phyloP scores from a whole-genome alignment of 2,888 invertebrate species.

The Lacanobia oleracea region DNA sequence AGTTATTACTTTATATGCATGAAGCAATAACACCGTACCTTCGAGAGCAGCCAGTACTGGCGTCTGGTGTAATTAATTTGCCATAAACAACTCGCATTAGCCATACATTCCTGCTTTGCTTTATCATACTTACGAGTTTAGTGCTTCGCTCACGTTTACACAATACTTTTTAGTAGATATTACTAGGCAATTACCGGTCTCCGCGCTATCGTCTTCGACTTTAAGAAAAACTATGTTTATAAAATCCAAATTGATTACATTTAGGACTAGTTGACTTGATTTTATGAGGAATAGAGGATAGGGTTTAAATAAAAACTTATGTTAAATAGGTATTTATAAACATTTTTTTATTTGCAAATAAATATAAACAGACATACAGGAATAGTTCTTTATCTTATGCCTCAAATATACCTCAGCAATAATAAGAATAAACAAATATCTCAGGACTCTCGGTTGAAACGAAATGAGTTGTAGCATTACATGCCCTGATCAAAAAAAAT shows the following conservation, averaged over 20 bases:
- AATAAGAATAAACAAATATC: constrained; percentile 41
- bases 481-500: constrained; percentile 24
- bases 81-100: constrained; percentile 77
- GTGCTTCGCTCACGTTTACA: constrained; percentile 35
- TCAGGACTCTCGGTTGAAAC: constrained; percentile 11
- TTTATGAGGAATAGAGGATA: too few relatives aligned
- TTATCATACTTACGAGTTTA: constrained; percentile 58
- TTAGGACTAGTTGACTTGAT: not conserved
- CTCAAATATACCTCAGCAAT: constrained; percentile 41
- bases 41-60: constrained; percentile 69
- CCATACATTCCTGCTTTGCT: constrained; percentile 63
- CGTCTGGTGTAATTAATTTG: constrained; percentile 82
- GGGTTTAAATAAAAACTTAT: not conserved
- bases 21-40: constrained; percentile 81
- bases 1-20: constrained; percentile 86
- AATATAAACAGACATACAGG: constrained; percentile 59
- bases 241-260: not conserved
- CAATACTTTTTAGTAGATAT: constrained; percentile 41
- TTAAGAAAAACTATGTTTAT: not conserved
- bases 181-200: constrained; percentile 12
- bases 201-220: not conserved
- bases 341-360: constrained; percentile 64
- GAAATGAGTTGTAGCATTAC: constrained; percentile 43
- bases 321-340: constrained; percentile 11
- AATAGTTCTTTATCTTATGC: constrained; percentile 40